A percentile compares a stretch with the other conserved stretches of the same genome.
phyloP scores from a whole-genome alignment of 2,888 invertebrate genomes.

The Drosophila monieri region DNA sequence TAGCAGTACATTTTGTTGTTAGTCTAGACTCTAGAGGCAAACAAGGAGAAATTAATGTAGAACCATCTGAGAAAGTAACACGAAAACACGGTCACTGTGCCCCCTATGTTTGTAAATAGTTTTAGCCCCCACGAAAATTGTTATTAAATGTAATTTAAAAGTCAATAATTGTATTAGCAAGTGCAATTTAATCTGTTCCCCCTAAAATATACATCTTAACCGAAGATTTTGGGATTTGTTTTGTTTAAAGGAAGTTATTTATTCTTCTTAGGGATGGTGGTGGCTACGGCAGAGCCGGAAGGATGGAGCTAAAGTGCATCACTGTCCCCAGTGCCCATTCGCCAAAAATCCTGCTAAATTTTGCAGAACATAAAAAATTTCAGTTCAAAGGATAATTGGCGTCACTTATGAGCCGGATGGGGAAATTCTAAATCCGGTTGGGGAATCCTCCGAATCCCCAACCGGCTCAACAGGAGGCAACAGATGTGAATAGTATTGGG shows the following conservation, averaged over 20 bases:
- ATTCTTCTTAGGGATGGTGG: neutral
- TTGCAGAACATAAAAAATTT: too few species aligned
- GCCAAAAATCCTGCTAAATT: too few species aligned
- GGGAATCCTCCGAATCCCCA: too few species aligned
- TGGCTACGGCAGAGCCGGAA: too few species aligned
- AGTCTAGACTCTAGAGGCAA: conserved; percentile 47
- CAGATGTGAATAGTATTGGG: too few species aligned
- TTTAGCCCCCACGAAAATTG: conserved; percentile 64
- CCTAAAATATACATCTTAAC: conserved; percentile 43
- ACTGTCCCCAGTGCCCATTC: too few species aligned
- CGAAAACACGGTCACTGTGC: conserved; percentile 52
- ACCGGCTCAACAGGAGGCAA: too few species aligned
- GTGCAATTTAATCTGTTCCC: conserved; percentile 54
- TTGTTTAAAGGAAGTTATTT: neutral
- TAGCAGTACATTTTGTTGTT: conserved; percentile 59
- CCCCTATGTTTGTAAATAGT: conserved; percentile 74
- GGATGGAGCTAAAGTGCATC: too few species aligned
- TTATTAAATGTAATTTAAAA: conserved; percentile 76
- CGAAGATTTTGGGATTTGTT: conserved; percentile 1
- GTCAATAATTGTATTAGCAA: conserved; percentile 76
- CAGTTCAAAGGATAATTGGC: too few species aligned
- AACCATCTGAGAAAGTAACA: conserved; percentile 6
- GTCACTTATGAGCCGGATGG: too few species aligned
- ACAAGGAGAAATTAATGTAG: conserved; percentile 38
- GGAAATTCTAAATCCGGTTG: too few species aligned